Percentiles rank a stretch among this genome's conserved stretches.
Evolutionary conservation across 2,113 vertebrate genomes (phyloP).

Genomic region (Psephotus haematonotus): DNA sequence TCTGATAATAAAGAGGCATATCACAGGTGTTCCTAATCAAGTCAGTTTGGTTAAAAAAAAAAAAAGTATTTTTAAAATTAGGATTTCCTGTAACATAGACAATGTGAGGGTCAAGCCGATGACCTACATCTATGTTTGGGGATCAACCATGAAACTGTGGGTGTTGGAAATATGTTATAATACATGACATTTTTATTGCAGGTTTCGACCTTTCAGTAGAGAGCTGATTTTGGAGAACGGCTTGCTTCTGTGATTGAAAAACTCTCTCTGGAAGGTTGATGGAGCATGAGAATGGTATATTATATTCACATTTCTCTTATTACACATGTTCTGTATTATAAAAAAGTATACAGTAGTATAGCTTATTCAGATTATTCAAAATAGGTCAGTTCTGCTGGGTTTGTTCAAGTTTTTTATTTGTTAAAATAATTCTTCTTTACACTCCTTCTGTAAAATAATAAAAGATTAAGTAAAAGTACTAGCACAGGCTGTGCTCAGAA

Average conservation of each 20-base stretch:
- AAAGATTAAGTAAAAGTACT: conserved; percentile 35
- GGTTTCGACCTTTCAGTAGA: conserved; percentile 79
- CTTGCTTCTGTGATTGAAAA: conserved; percentile 73
- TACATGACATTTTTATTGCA: conserved; percentile 83
- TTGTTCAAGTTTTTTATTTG: conserved; percentile 6
- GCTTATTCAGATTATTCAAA: conserved; percentile 28
- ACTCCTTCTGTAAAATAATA: conserved; percentile 22
- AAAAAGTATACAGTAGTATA: background rate
- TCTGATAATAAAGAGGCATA: conserved; percentile 68
- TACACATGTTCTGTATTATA: conserved; percentile 38
- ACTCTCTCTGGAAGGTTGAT: conserved; percentile 66
- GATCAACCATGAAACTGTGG: conserved; percentile 72
- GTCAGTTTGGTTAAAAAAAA: conserved; percentile 42
- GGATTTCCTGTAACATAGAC: conserved; percentile 64
- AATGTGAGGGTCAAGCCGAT: conserved; percentile 66
- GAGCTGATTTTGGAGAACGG: conserved; percentile 71
- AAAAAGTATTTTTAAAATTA: conserved; percentile 64
- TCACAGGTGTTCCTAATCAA: conserved; percentile 80
- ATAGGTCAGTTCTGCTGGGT: background rate
- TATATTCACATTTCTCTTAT: conserved; percentile 56
- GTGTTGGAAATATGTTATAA: conserved; percentile 79
- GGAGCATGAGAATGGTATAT: conserved; percentile 72
- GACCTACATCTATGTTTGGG: conserved; percentile 71
- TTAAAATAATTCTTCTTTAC: conserved; percentile 39
- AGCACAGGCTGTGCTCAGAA: background rate